A percentile compares a stretch with the other conserved stretches of the same genome.
Conservation (phyloP, 2,113 vertebrate species). For the Onychostruthus taczanowskii region DNA sequence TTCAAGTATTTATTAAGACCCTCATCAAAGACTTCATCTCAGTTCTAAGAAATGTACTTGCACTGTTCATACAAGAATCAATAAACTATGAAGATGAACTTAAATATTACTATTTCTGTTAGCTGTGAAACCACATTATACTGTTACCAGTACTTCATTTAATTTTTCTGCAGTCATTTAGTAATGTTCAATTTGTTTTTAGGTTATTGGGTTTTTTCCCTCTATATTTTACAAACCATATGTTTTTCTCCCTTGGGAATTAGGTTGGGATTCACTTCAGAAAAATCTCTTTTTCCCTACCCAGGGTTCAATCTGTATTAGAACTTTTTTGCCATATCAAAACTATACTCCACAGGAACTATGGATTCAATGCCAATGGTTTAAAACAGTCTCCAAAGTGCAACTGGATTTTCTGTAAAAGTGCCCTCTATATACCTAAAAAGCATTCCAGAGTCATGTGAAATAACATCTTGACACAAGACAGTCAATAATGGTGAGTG, state of each 20-base stretch:
- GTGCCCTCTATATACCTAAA: not conserved
- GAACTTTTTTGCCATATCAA: not conserved
- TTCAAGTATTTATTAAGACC: not conserved
- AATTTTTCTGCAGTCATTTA: not conserved
- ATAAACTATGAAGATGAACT: not conserved
- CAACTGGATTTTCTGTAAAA: not conserved
- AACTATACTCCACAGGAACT: not conserved
- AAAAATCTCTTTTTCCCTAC: not conserved
- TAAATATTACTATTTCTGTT: not conserved
- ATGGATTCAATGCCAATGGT: not conserved
- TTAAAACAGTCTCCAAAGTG: not conserved
- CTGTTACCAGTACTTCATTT: not conserved
- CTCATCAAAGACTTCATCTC: not conserved
- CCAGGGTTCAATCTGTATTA: not conserved
- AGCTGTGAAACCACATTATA: not conserved
- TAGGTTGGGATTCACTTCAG: not conserved
- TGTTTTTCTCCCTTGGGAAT: not conserved
- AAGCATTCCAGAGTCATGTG: not conserved
- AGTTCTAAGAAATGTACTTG: not conserved
- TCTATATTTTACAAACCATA: not conserved
- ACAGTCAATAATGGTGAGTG: not conserved
- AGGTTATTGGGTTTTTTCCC: fast-evolving
- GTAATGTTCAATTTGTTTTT: not conserved
- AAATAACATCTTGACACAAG: not conserved
- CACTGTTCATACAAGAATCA: not conserved